Conservation (phyloP, 2,797 vertebrate genomes). For the Nannoperca obscura region DNA sequence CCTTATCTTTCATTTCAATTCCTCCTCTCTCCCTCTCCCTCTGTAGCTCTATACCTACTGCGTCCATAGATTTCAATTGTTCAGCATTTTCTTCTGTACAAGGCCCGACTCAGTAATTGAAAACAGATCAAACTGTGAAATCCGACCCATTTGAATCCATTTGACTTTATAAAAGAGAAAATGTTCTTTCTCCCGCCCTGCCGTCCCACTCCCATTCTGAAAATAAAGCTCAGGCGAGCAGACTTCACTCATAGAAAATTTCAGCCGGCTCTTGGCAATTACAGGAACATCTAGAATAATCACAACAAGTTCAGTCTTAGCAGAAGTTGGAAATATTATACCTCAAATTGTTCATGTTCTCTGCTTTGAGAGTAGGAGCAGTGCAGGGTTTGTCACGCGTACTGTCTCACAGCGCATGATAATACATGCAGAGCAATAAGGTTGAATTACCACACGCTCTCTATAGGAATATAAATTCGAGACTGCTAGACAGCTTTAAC, state of each 20-base stretch:
- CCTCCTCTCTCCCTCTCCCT: constrained; percentile 29
- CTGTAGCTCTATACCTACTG: constrained; percentile 45
- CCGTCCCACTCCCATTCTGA: constrained; percentile 58
- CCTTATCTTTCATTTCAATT: constrained; percentile 45
- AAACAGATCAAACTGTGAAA: constrained; percentile 84
- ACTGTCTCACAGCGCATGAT: constrained; percentile 4
- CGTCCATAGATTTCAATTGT: constrained; percentile 74
- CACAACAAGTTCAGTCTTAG: constrained; percentile 51
- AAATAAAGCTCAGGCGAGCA: constrained; percentile 58
- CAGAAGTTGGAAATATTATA: constrained; percentile 49
- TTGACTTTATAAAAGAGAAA: constrained; percentile 68
- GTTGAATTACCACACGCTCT: constrained; percentile 30
- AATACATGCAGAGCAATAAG: constrained; percentile 27
- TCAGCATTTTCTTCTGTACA: constrained; percentile 68
- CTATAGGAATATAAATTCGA: constrained; percentile 21
- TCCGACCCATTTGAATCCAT: constrained; percentile 70
- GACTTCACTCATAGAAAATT: constrained; percentile 50
- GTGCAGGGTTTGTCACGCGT: constrained; percentile 31
- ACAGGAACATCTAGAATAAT: constrained; percentile 59
- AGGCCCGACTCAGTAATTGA: constrained; percentile 75
- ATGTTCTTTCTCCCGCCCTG: constrained; percentile 44
- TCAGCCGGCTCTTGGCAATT: constrained; percentile 56
- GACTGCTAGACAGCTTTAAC: constrained; percentile 1
- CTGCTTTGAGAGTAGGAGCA: constrained; percentile 26
- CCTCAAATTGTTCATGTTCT: constrained; percentile 44